These are phyloP conservation scores for Oscarella lobularis DNA, from an alignment of 37 sponge, comb jelly and placozoan species.

Conservation along the genomic window DNA sequence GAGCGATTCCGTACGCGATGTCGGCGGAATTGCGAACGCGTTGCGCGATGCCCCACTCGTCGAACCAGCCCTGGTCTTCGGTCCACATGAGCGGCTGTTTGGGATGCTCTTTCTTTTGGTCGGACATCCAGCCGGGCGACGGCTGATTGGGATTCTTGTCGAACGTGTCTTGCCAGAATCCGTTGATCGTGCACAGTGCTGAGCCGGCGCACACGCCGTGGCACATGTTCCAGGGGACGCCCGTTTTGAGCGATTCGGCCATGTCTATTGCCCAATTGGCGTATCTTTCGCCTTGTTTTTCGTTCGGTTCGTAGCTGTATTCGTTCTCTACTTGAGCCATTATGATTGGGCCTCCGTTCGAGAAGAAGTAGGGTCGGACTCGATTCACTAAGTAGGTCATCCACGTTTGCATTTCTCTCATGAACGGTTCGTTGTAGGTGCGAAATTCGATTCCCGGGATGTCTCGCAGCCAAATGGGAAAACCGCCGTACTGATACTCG, in stretches of 20 bases:
- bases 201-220: constrained; percentile 28
- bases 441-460: constrained; percentile 19
- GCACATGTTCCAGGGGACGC: constrained; percentile 45
- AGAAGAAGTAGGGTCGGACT: constrained; percentile 10
- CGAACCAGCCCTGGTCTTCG: constrained; percentile 46
- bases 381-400: constrained; percentile 11
- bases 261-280: constrained; percentile 29
- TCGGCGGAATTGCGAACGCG: constrained; percentile 14
- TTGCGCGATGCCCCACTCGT: constrained; percentile 13
- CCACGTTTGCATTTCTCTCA: constrained; percentile 26
- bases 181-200: constrained; percentile 37
- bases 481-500: constrained; percentile 33
- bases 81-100: constrained; percentile 47
- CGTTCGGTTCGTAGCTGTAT: constrained; percentile 8
- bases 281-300: constrained; percentile 8
- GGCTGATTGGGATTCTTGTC: constrained; percentile 13
- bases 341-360: constrained; percentile 36
- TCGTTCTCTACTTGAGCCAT: constrained; percentile 53
- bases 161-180: constrained; percentile 20
- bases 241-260: constrained; percentile 7
- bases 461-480: constrained; percentile 29
- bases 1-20: constrained; percentile 26
- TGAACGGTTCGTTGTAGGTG: constrained; percentile 14
- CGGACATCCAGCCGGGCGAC: constrained; percentile 1
- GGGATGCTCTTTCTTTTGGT: not conserved